phyloP scores from a whole-genome alignment of 1,140 invertebrate species.

The Drosophila arizonae region DNA sequence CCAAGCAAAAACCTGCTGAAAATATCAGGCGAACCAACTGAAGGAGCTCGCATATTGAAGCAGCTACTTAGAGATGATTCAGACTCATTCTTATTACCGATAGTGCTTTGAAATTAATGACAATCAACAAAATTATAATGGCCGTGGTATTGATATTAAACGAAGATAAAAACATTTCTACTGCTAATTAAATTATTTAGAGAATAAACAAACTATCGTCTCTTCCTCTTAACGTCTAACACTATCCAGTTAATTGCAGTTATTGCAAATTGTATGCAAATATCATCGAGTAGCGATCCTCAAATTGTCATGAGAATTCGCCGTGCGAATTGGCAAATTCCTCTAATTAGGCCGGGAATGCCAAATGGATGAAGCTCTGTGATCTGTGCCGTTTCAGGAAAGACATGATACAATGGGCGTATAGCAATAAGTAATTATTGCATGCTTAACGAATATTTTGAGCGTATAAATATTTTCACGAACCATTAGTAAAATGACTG shows the following conservation, averaged over 20 bases:
- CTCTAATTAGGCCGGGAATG: conserved; percentile 55
- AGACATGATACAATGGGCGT: not conserved
- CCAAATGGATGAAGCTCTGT: conserved; percentile 33
- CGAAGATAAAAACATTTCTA: not conserved
- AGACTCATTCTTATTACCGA: too few relatives aligned
- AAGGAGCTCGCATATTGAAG: not conserved
- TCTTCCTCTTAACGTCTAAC: not conserved
- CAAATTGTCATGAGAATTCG: conserved; percentile 43
- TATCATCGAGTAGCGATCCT: not conserved
- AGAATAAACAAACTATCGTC: not conserved
- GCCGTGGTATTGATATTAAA: too few relatives aligned
- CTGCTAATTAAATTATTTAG: not conserved
- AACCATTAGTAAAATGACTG: conserved; percentile 28
- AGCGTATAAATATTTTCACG: conserved; percentile 28
- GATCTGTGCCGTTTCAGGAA: conserved; percentile 31
- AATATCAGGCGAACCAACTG: not conserved
- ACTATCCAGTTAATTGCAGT: conserved; percentile 42
- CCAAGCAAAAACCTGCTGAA: not conserved
- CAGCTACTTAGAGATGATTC: too few relatives aligned
- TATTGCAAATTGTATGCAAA: conserved; percentile 17
- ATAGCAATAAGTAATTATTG: conserved; percentile 12
- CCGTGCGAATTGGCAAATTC: conserved; percentile 46
- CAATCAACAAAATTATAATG: too few relatives aligned
- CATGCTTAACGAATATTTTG: conserved; percentile 27
- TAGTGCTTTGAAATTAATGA: too few relatives aligned